Evolutionary conservation across 1,140 invertebrate genomes (phyloP), one percentile per base, ranked within the genome.

Genomic region (Planococcus citri): DNA sequence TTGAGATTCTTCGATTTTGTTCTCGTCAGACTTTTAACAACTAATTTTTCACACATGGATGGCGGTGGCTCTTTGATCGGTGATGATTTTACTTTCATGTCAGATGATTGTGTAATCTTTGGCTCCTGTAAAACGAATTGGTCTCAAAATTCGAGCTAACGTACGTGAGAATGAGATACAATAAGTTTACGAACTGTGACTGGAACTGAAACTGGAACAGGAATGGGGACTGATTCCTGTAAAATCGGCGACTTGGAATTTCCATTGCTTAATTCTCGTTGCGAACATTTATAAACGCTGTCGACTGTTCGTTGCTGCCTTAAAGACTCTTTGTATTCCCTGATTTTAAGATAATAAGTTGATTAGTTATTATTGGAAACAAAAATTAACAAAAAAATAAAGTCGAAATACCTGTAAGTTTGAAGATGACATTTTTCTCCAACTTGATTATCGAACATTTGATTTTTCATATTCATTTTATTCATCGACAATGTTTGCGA

Each of bases 321-420:
- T 77, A 92, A 78, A 57, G 90, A 89, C 82, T 92, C 91, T 81
- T 92, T 91, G 80, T 91, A 93, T 81, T 92, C 90, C 80, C 89
- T 86, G 77, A n/a, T n/a, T n/a, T n/a, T n/a, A n/a, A n/a, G n/a
- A n/a, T n/a, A n/a, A n/a, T n/a, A n/a, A n/a, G n/a, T n/a, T n/a
- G n/a, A n/a, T n/a, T n/a, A n/a, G n/a, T n/a, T 68, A 69, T 69
- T 20, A 29, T 69, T 33, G 3, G 29, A 33, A 33, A 33, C 12
- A 12, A 33, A 33, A 3, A 33, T 33, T 33, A 33, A 33, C 29
- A 33, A 33, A 12, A 33, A 51, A 20, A 51, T 51, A 37, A 8
- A 37, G 6, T 37, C 33, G 33, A 37, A 14, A 60, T 64, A 64
- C 60, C 60, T 24, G 60, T 64, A 64, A 25, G 60, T 64, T 64